Evolutionary conservation across 1,140 invertebrate genomes (phyloP).

Genomic region (Philotrypesis tridentata): DNA sequence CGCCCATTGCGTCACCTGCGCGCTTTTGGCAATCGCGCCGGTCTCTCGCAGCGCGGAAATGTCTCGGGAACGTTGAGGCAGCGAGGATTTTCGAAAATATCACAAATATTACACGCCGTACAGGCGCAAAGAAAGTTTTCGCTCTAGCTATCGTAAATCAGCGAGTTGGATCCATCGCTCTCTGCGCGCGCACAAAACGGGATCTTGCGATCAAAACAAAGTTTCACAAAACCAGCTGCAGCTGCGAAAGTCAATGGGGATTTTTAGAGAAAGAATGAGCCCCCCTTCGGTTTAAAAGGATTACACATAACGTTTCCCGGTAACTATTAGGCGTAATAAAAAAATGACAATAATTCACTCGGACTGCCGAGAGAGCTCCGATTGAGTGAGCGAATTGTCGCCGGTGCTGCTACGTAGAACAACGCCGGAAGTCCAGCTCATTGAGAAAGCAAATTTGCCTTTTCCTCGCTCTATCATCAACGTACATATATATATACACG

Average conservation of each 20-base stretch:
- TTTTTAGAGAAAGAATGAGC: too few species aligned
- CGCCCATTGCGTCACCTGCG: conserved; percentile 52
- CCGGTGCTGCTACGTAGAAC: not conserved
- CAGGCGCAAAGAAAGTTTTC: not conserved
- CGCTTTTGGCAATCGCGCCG: not conserved
- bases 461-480: conserved; percentile 13
- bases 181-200: too few species aligned
- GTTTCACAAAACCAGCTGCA: too few species aligned
- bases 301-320: not conserved
- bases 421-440: conserved; percentile 24
- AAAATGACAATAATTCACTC: not conserved
- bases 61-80: not conserved
- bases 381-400: not conserved
- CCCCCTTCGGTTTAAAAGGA: too few species aligned
- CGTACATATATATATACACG: too few species aligned
- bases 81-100: not conserved
- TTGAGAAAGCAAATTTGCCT: conserved; percentile 38
- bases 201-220: too few species aligned
- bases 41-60: not conserved
- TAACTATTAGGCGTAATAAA: not conserved
- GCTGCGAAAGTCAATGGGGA: too few species aligned
- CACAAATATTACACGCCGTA: not conserved
- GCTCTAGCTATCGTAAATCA: not conserved
- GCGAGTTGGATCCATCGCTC: too few species aligned
- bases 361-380: not conserved